Evolutionary conservation across 2,888 invertebrate genomes (phyloP).

Genomic region (Phortica okadai): DNA sequence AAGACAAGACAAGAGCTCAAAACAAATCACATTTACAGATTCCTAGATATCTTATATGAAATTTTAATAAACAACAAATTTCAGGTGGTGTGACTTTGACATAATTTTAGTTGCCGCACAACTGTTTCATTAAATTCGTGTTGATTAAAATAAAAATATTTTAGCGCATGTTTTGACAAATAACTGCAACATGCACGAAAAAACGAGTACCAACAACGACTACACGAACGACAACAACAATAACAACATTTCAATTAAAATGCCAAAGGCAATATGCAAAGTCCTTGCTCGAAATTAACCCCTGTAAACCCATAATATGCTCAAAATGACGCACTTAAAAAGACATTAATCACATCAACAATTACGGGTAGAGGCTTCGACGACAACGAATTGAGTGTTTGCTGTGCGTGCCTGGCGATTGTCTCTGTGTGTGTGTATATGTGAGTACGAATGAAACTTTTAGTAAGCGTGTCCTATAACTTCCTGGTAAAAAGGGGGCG

Average conservation of each 20-base stretch:
- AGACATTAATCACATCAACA: conserved; percentile 70
- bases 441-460: conserved; percentile 40
- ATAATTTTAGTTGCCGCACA: no score
- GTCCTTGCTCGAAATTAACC: conserved; percentile 66
- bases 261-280: conserved; percentile 63
- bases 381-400: conserved; percentile 45
- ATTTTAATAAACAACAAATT: no score
- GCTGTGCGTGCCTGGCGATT: conserved; percentile 5
- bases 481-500: conserved; percentile 44
- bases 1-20: no score
- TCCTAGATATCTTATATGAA: no score
- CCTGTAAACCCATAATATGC: conserved; percentile 69
- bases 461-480: conserved; percentile 59
- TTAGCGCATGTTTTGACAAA: conserved; percentile 6
- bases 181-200: conserved; percentile 22
- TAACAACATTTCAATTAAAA: conserved; percentile 70
- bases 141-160: conserved; percentile 59
- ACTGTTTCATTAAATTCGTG: conserved; percentile 42
- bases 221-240: no score
- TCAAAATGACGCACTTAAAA: conserved; percentile 71
- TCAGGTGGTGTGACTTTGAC: no score
- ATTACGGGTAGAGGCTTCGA: conserved; percentile 57
- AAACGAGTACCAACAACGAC: no score
- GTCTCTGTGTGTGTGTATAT: conserved; percentile 2
- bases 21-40: no score